Percentiles rank a stretch among this genome's conserved stretches.
Evolutionary conservation across 2,113 vertebrate species (phyloP).

Genomic region (Oceanodroma tethys): DNA sequence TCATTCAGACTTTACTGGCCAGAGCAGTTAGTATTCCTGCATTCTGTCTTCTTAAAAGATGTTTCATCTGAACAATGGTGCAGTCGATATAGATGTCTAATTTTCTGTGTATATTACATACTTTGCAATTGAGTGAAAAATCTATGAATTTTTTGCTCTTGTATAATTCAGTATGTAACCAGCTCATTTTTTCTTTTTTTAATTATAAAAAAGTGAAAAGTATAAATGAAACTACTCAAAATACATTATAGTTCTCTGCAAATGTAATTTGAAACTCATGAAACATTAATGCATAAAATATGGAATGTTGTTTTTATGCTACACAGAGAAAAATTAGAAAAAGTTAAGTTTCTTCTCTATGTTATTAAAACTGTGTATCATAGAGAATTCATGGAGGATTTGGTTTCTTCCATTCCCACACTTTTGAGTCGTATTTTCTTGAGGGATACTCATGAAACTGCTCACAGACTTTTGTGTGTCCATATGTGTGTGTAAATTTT

Average conservation of each 20-base stretch:
- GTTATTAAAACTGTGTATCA: slow-evolving; percentile 49
- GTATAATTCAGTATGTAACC: background rate
- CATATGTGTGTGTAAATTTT: background rate
- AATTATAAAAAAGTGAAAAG: slow-evolving; percentile 39
- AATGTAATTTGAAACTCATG: slow-evolving; percentile 52
- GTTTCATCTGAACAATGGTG: background rate
- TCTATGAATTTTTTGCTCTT: background rate
- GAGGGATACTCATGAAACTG: background rate
- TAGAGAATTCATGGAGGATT: background rate
- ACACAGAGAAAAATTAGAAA: background rate
- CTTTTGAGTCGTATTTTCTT: background rate
- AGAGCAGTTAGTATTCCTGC: background rate
- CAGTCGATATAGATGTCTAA: background rate
- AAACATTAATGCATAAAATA: slow-evolving; percentile 55
- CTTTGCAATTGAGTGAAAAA: background rate
- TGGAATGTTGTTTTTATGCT: slow-evolving; percentile 14
- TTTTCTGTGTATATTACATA: background rate
- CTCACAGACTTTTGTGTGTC: background rate
- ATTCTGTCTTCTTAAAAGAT: background rate
- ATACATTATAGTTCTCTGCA: slow-evolving; percentile 28
- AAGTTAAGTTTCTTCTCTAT: background rate
- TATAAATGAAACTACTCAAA: slow-evolving; percentile 48
- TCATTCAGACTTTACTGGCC: background rate
- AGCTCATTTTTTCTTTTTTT: slow-evolving; percentile 13
- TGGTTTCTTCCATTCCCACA: background rate